Evolutionary conservation across 2,797 vertebrate species (phyloP).

Genomic region (Ara ararauna): DNA sequence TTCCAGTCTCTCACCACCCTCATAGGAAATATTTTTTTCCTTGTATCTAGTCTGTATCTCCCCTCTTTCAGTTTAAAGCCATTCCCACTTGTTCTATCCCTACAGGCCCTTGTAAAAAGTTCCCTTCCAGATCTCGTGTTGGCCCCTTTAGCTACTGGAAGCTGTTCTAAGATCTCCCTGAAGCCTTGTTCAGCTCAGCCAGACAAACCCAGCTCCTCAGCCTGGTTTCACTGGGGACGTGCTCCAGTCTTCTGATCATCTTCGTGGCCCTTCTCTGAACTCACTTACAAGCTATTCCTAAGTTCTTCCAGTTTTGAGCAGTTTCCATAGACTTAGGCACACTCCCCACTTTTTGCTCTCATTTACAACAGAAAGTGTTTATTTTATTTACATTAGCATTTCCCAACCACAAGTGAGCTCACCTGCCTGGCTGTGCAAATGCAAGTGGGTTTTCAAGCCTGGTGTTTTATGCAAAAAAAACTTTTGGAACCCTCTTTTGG

Average conservation of each 20-base stretch:
- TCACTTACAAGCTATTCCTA: background rate
- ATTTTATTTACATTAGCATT: constrained; percentile 11
- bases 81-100: background rate
- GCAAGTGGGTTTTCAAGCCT: background rate
- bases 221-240: background rate
- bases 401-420: background rate
- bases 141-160: background rate
- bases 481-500: background rate
- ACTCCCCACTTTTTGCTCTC: background rate
- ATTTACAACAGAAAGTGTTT: background rate
- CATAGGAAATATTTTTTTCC: background rate
- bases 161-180: background rate
- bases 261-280: background rate
- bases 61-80: background rate
- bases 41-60: background rate
- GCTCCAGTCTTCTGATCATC: background rate
- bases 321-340: background rate
- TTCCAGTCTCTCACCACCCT: background rate
- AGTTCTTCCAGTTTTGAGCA: background rate
- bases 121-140: background rate
- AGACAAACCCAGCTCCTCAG: background rate
- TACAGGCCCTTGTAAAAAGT: background rate
- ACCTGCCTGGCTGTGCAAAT: background rate
- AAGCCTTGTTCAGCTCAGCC: background rate
- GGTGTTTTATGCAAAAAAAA: background rate